A percentile compares a stretch with the other conserved stretches of the same genome.
Conservation (phyloP, 2,888 invertebrate genomes). For the Lypha dubia region DNA sequence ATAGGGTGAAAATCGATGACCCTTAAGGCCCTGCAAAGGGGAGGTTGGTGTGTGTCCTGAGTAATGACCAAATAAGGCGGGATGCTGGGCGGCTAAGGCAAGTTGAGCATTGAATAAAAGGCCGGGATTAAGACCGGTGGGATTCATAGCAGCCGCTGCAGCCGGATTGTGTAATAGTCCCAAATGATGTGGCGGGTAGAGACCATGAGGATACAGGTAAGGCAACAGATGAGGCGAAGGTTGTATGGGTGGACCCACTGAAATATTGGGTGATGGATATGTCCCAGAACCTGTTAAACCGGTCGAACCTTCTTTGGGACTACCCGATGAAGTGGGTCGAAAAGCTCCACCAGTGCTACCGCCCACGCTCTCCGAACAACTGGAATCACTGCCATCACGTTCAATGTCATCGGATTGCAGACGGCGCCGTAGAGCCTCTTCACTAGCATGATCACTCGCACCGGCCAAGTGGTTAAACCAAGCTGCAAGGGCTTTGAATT, state of each 20-base stretch:
- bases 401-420: conserved; percentile 87
- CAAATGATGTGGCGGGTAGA: conserved; percentile 92
- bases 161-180: conserved; percentile 86
- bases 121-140: conserved; percentile 89
- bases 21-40: conserved; percentile 88
- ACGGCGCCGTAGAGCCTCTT: conserved; percentile 83
- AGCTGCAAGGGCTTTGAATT: conserved; percentile 84
- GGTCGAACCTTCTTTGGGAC: conserved; percentile 84
- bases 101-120: conserved; percentile 95
- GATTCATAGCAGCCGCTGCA: conserved; percentile 84
- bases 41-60: conserved; percentile 88
- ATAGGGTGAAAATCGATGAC: conserved; percentile 95
- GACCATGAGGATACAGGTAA: conserved; percentile 95
- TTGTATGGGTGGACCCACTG: conserved; percentile 96
- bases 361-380: conserved; percentile 87
- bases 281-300: conserved; percentile 78
- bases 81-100: conserved; percentile 94
- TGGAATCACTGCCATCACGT: conserved; percentile 89
- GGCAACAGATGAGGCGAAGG: conserved; percentile 94
- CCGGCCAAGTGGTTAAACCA: conserved; percentile 87
- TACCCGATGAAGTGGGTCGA: conserved; percentile 84
- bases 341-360: conserved; percentile 83
- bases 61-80: conserved; percentile 89
- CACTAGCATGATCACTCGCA: conserved; percentile 84
- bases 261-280: conserved; percentile 96